Percentiles rank a stretch among this genome's conserved stretches.
Conservation (phyloP, 2,113 vertebrate genomes). For the Tapirus terrestris region DNA sequence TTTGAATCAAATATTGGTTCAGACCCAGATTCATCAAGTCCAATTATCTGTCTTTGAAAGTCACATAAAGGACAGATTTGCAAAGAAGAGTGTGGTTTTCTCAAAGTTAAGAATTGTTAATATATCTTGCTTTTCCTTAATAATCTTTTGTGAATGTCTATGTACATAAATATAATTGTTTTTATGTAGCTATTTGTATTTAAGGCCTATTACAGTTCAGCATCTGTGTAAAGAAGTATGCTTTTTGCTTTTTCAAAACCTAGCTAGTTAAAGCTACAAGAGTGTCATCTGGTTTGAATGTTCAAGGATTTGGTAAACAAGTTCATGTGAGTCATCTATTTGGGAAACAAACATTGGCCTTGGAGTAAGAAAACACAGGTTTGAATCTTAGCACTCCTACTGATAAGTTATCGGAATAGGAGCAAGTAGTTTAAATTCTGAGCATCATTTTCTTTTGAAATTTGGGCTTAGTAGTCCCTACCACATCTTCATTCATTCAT, state of each 20-base stretch:
- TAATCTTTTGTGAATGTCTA: background rate
- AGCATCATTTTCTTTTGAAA: slow-evolving; percentile 44
- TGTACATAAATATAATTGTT: background rate
- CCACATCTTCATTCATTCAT: background rate
- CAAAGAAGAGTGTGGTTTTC: background rate
- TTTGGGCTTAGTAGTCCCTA: background rate
- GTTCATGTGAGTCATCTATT: background rate
- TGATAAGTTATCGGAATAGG: background rate
- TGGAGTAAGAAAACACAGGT: background rate
- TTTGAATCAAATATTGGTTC: slow-evolving; percentile 13
- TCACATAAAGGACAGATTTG: background rate
- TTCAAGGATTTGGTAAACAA: background rate
- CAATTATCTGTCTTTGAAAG: background rate
- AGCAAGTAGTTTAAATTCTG: slow-evolving; percentile 6
- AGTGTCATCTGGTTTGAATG: background rate
- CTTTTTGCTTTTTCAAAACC: background rate
- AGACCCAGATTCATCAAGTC: background rate
- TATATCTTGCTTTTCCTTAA: background rate
- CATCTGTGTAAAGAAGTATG: background rate
- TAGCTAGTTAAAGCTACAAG: background rate
- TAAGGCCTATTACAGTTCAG: background rate
- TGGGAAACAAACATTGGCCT: background rate
- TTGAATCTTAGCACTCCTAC: background rate
- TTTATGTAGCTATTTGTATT: background rate
- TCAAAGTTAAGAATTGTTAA: background rate